Evolutionary conservation across 2,797 vertebrate species (phyloP).

Genomic region (Tapirus indicus): DNA sequence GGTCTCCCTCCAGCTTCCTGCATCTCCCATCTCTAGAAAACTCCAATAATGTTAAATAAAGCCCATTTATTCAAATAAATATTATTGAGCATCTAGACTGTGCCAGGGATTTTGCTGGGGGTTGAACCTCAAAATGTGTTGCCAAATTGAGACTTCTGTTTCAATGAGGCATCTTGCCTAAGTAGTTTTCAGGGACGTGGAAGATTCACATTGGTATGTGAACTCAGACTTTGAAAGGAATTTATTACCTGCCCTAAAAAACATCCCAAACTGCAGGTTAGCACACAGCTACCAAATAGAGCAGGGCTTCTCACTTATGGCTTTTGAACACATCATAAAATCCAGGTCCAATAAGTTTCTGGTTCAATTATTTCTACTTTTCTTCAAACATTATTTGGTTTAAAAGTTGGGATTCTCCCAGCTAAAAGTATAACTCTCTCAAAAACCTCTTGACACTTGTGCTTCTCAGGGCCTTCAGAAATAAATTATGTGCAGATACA

Average conservation of each 20-base stretch:
- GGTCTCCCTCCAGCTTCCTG: background rate
- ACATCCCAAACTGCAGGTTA: background rate
- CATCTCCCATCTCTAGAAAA: background rate
- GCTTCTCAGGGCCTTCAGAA: background rate
- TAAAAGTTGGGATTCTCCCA: background rate
- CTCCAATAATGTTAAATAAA: background rate
- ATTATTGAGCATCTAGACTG: background rate
- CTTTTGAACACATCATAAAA: background rate
- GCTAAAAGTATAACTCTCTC: background rate
- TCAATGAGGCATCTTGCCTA: background rate
- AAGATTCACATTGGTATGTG: background rate
- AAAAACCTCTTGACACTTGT: background rate
- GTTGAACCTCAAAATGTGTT: background rate
- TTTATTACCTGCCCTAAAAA: background rate
- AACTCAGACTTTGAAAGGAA: slow-evolving; percentile 23
- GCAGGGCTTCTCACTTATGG: background rate
- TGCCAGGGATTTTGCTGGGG: background rate
- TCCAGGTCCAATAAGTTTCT: background rate
- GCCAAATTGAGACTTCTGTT: background rate
- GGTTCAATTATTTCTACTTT: background rate
- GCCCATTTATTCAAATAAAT: background rate
- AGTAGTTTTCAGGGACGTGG: background rate
- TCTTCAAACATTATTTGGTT: background rate
- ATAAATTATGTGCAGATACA: background rate
- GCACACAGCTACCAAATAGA: fast-evolving